Base-by-base conservation (phyloP, 2,888 invertebrate genomes). In the Bellardia bayeri region DNA sequence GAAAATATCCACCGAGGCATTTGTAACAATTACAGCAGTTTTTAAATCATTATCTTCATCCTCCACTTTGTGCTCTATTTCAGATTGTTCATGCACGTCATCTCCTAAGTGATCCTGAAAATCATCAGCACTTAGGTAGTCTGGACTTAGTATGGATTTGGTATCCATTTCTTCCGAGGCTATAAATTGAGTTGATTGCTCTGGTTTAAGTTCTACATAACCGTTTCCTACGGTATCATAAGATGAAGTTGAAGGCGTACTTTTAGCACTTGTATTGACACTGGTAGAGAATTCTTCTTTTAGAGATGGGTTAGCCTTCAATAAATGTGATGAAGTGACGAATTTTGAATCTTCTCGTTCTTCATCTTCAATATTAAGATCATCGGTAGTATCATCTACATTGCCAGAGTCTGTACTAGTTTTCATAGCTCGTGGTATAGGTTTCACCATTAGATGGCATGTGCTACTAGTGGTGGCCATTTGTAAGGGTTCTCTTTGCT, bases 11-110 rank as follows among this genome's bases (percentile, higher is more conserved):
- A 96, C 95, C 2, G 96, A 96, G 0, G 96, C 96, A 90, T 96
- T 96, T 0, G 96, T 96, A 9, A 96, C 95, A 86, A 96, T 96
- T 2, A 96, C 96, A 89, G 96, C 95, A 8, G 96, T 95, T 63
- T 71, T 61, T 7, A 11, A 69, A 49, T 84, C 69, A 0, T 11
- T 66, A 0, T 72, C 66, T 7, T 23, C 33, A 13, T 42, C 23
- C 0, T 14, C 2, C n/a, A 45, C 64, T 40, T 14, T 86, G 1
- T 66, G 9, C 11, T 75, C 88, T 8, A 14, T 37, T 23, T 14
- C 56, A 1, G 37, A 5, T 56, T 56, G 16, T 56, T 58, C 51
- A n/a, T 51, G 30, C 30, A 4, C 16, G 81, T 88, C 90, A 92
- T 89, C 92, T 93, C 83, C 92, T 23, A 89, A 69, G 14, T 88